Conservation (phyloP, 1,140 invertebrate species). For the Rhyacophila brunnea region DNA sequence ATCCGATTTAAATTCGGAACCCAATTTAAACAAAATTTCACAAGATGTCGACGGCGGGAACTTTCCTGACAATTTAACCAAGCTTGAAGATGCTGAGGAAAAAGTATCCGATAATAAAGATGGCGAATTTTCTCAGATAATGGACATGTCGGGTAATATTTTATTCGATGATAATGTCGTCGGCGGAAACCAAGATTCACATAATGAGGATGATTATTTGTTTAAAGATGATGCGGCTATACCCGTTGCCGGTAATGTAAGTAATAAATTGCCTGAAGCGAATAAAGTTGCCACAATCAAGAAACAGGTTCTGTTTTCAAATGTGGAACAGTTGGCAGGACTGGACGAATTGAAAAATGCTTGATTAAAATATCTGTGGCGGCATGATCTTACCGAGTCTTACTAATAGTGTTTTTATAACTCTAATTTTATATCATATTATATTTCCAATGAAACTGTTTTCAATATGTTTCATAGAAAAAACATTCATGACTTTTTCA, state of each 20-base stretch:
- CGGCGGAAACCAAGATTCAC: constrained; percentile 2
- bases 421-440: too few relatives aligned
- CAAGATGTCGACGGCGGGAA: too few relatives aligned
- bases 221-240: not conserved
- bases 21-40: too few relatives aligned
- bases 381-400: too few relatives aligned
- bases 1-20: too few relatives aligned
- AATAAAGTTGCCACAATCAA: constrained; percentile 6
- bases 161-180: constrained; percentile 24
- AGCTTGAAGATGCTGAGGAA: too few relatives aligned
- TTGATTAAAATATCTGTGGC: not conserved
- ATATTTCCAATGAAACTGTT: too few relatives aligned
- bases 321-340: constrained; percentile 31
- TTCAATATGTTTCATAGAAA: too few relatives aligned
- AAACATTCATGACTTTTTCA: too few relatives aligned
- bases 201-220: constrained; percentile 2
- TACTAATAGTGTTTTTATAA: too few relatives aligned
- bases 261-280: not conserved
- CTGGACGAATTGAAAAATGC: constrained; percentile 7
- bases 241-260: not conserved
- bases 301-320: constrained; percentile 27
- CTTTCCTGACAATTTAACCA: too few relatives aligned
- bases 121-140: constrained; percentile 19
- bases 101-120: not conserved
- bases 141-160: constrained; percentile 32